Evolutionary conservation across 2,113 vertebrate genomes (phyloP).

Genomic region (Tragelaphus buxtoni): DNA sequence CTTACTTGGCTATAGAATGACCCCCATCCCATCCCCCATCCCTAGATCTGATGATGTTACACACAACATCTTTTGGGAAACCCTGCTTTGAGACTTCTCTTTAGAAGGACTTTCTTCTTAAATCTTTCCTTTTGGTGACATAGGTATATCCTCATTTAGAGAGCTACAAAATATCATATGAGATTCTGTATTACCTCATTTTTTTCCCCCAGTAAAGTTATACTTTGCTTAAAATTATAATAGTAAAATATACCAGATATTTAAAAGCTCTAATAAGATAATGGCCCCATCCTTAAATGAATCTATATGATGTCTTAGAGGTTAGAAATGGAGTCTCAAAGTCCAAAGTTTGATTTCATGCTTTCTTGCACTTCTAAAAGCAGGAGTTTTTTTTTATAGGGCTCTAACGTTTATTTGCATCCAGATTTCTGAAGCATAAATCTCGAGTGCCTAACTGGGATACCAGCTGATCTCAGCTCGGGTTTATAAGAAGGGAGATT

Average conservation of each 20-base stretch:
- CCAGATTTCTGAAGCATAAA: constrained; percentile 44
- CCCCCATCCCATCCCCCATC: background rate
- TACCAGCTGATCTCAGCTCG: constrained; percentile 10
- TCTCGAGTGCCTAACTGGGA: constrained; percentile 10
- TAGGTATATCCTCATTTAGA: constrained; percentile 39
- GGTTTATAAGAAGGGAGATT: constrained; percentile 67
- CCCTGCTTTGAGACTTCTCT: constrained; percentile 9
- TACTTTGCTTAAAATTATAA: constrained; percentile 33
- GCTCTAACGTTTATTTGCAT: background rate
- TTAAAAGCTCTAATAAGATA: constrained; percentile 27
- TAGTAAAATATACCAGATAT: background rate
- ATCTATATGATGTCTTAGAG: background rate
- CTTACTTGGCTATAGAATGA: constrained; percentile 13
- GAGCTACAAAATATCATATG: background rate
- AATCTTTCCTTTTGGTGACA: constrained; percentile 62
- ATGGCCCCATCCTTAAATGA: background rate
- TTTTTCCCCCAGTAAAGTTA: background rate
- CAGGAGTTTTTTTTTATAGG: background rate
- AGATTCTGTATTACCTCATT: constrained; percentile 17
- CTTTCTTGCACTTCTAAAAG: constrained; percentile 27
- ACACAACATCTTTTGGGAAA: constrained; percentile 66
- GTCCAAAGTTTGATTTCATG: constrained; percentile 23
- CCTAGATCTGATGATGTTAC: background rate
- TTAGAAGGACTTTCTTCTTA: constrained; percentile 43
- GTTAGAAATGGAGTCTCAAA: constrained; percentile 15